A percentile compares a stretch with the other conserved stretches of the same genome.
phyloP scores from a whole-genome alignment of 2,113 vertebrate genomes.

The Cricetomys ansorgei region DNA sequence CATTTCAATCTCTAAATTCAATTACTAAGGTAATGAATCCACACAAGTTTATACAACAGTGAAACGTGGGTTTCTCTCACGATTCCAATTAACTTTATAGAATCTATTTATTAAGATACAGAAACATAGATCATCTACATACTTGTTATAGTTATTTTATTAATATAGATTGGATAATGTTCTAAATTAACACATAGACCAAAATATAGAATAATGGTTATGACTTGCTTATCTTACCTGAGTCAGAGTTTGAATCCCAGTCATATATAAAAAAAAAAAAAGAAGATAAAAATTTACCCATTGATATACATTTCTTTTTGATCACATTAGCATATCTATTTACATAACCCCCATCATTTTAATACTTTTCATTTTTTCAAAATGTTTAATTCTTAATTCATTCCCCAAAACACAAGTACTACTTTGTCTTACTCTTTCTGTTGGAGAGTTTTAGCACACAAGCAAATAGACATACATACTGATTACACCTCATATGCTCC shows the following conservation, averaged over 20 bases:
- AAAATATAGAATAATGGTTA: not conserved
- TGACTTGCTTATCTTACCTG: not conserved
- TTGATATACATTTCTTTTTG: not conserved
- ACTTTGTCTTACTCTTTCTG: not conserved
- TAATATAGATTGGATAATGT: not conserved
- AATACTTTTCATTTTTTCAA: not conserved
- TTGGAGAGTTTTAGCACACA: not conserved
- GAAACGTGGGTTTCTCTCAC: not conserved
- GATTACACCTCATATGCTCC: not conserved
- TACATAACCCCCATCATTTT: not conserved
- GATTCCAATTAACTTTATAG: not conserved
- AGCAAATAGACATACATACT: not conserved
- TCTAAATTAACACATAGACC: not conserved
- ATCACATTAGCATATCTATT: not conserved
- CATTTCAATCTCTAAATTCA: constrained; percentile 62
- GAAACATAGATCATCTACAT: not conserved
- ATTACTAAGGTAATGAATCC: constrained; percentile 54
- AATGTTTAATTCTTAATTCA: not conserved
- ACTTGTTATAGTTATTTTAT: not conserved
- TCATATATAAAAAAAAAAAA: not conserved
- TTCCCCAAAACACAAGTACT: not conserved
- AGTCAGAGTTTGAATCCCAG: not conserved
- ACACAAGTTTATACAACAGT: constrained; percentile 44
- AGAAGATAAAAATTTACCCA: not conserved
- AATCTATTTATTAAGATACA: constrained; percentile 25